A percentile compares a stretch with the other conserved stretches of the same genome.
Conservation (phyloP, 2,888 invertebrate species). For the Dicyrtomina minuta region DNA sequence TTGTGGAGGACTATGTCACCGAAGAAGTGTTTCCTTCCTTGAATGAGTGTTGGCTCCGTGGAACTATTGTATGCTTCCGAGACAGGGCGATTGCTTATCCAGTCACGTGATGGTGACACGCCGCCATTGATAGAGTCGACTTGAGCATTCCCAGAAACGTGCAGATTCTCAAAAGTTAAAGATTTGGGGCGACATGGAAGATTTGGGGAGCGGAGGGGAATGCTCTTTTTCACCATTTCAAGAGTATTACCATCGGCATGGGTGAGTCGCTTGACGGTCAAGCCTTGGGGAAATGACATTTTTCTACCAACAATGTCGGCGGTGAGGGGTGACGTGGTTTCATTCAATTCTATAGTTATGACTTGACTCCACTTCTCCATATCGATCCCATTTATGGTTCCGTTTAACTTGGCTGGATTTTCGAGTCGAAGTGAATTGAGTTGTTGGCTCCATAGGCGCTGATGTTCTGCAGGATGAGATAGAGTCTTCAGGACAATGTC, state of each 20-base stretch:
- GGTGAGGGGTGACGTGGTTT: neutral
- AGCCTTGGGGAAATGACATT: neutral
- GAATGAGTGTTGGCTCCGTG: neutral
- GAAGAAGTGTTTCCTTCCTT: constrained; percentile 2
- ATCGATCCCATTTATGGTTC: constrained; percentile 10
- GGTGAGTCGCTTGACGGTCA: neutral
- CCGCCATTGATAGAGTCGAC: neutral
- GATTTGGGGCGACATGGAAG: constrained; percentile 1
- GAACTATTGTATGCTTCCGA: neutral
- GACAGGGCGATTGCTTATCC: neutral
- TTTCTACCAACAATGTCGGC: neutral
- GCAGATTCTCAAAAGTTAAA: neutral
- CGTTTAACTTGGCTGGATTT: neutral
- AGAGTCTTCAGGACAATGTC: neutral
- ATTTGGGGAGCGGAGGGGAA: neutral
- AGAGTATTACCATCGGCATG: neutral
- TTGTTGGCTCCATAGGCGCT: neutral
- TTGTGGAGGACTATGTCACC: neutral
- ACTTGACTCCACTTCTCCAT: neutral
- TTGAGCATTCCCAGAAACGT: neutral
- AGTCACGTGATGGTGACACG: neutral
- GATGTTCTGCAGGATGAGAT: neutral
- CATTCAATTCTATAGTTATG: constrained; percentile 1
- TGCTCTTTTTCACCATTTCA: neutral
- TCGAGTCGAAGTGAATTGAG: neutral